phyloP scores from a whole-genome alignment of 1,140 invertebrate genomes.

The Triops cancriformis region DNA sequence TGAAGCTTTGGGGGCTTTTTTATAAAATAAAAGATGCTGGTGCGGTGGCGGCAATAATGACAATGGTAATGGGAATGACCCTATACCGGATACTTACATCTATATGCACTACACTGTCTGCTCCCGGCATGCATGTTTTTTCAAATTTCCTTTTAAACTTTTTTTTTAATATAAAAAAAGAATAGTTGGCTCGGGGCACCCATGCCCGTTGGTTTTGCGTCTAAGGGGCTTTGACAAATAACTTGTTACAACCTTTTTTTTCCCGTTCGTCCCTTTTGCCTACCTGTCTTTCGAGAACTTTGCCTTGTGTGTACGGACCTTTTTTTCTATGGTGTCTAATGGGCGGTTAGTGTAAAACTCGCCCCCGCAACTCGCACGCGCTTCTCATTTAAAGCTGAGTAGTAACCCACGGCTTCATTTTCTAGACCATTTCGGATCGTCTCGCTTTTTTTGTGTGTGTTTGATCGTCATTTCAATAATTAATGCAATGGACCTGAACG shows the following conservation, averaged over 20 bases:
- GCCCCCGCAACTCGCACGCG: conserved; percentile 11
- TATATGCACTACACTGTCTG: neutral
- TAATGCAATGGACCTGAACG: conserved; percentile 4
- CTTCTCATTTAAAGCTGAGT: neutral
- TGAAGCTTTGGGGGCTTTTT: neutral
- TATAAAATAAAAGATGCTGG: neutral
- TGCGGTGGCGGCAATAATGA: neutral
- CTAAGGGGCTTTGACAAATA: conserved; percentile 2
- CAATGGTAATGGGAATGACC: conserved; percentile 5
- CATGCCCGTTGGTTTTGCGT: neutral
- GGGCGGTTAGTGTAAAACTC: neutral
- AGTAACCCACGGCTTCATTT: neutral
- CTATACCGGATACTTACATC: conserved; percentile 10
- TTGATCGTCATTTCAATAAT: neutral
- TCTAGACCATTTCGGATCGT: neutral
- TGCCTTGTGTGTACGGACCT: neutral
- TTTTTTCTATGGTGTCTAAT: neutral
- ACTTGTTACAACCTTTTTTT: conserved; percentile 1
- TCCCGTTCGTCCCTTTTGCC: neutral
- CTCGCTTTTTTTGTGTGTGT: no score
- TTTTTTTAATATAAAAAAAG: neutral
- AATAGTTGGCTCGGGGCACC: neutral
- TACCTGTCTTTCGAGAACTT: neutral
- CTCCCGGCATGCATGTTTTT: conserved; percentile 2
- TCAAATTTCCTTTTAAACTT: neutral